A percentile compares a stretch with the other conserved stretches of the same genome.
Conservation (phyloP, 64 coral and sea anemone genomes). For the Montipora cactus region DNA sequence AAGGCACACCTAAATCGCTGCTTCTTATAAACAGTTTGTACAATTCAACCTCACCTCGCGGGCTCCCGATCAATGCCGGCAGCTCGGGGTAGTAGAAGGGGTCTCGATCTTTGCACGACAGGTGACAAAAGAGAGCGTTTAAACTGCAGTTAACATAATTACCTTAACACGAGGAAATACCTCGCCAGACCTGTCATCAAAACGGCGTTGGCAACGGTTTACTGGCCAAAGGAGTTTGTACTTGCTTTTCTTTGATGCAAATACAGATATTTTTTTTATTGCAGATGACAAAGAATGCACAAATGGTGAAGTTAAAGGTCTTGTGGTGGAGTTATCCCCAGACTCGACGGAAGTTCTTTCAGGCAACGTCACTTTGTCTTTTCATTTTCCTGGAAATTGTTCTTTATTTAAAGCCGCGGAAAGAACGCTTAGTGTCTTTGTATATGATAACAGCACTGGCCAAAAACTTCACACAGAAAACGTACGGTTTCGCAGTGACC, state of each 20-base stretch:
- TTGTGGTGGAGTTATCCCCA: conserved; percentile 29
- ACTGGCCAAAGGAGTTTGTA: neutral
- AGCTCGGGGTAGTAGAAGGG: neutral
- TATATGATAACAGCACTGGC: conserved; percentile 17
- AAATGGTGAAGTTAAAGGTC: conserved; percentile 20
- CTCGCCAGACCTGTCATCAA: conserved; percentile 16
- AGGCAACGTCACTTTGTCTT: conserved; percentile 80
- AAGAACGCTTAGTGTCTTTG: conserved; percentile 42
- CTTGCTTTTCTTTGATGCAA: neutral
- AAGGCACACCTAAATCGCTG: neutral
- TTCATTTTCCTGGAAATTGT: conserved; percentile 57
- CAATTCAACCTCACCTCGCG: neutral
- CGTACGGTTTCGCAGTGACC: neutral
- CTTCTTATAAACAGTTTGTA: neutral
- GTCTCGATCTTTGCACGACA: neutral
- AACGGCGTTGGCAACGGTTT: neutral
- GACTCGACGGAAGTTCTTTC: conserved; percentile 45
- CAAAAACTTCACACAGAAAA: conserved; percentile 46
- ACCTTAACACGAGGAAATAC: conserved; percentile 32
- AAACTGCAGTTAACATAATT: conserved; percentile 64
- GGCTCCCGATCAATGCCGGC: neutral
- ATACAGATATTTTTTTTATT: conserved; percentile 5
- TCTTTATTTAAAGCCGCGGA: neutral
- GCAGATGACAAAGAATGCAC: conserved; percentile 44
- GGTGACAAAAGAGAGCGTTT: conserved; percentile 79